Conservation (phyloP, 2,888 invertebrate species). For the Drosophila siamana region DNA sequence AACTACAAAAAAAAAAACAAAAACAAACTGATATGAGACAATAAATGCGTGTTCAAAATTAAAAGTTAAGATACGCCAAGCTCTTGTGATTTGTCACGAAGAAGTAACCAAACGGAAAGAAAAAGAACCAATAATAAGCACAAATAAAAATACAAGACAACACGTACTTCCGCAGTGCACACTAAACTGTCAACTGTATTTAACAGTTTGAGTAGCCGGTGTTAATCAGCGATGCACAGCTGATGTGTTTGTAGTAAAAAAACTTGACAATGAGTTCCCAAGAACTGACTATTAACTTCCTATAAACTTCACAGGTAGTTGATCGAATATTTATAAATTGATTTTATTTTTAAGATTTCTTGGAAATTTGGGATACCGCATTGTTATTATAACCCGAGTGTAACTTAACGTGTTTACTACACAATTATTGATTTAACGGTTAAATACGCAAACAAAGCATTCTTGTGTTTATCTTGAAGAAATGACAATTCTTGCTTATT, state of each 20-base stretch:
- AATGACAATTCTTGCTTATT: constrained; percentile 2
- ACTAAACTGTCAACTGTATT: constrained; percentile 17
- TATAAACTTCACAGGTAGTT: constrained; percentile 34
- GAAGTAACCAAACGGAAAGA: constrained; percentile 41
- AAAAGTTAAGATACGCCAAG: constrained; percentile 36
- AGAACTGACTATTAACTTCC: neutral
- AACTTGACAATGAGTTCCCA: neutral
- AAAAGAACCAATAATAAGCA: constrained; percentile 39
- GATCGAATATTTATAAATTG: constrained; percentile 42
- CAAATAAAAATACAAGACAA: constrained; percentile 36
- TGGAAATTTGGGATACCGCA: constrained; percentile 59
- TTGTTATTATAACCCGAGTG: constrained; percentile 26
- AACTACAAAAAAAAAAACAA: neutral
- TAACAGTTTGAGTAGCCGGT: constrained; percentile 6
- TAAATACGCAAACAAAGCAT: constrained; percentile 11
- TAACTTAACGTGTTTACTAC: constrained; percentile 27
- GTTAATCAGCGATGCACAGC: constrained; percentile 3
- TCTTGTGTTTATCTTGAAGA: neutral
- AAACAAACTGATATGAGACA: constrained; percentile 32
- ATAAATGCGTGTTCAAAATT: constrained; percentile 59
- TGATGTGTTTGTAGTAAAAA: neutral
- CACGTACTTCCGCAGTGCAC: constrained; percentile 59
- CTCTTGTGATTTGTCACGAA: constrained; percentile 62
- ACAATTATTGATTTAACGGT: constrained; percentile 34
- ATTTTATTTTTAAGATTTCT: constrained; percentile 40